Evolutionary conservation across 2,888 invertebrate species (phyloP), one percentile per base, ranked within the genome.

Genomic region (Drosophila seclusa): DNA sequence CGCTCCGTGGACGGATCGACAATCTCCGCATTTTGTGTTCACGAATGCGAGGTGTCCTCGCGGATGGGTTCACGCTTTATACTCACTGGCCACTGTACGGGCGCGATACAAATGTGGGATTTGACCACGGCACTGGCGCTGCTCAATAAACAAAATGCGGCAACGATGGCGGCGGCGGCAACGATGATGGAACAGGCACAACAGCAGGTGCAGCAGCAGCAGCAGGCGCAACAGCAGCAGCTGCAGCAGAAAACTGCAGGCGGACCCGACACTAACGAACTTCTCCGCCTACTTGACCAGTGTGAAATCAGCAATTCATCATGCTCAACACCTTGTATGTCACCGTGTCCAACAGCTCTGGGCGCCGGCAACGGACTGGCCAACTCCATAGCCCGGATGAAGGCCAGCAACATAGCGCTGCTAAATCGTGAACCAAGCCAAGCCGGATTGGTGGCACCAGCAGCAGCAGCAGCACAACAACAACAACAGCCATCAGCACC

Each of bases 91-190:
- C 98, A 98, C 92, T 96, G 97, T 45, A 98, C 97, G 81, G 98
- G 99, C 55, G 97, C 97, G 49, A 96, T 98, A 72, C 98, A 98
- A 94, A 98, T 99, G 97, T 99, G 99, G 99, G 99, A 99, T 94
- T 94, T 99, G 72, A 98, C 98, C 18, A 99, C 98, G 13, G 99
- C 98, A 18, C 94, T 99, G 61, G 98, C 99, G 93, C 95, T 96
- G 78, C 86, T 90, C 54, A 94, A 94, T 4, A 96, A 96, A 16
- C 45, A 45, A 87, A 97, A 98, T 61, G 98, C 98, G 11, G 98
- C 98, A 45, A 45, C 21, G 45, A 45, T 45, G 45, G 45, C 45
- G 45, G 45, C 45, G 45, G 45, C 45, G 21, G 45, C 45, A 45
- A 45, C 45, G 24, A 45, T 45, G 45, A 45, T 45, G 45, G 45